A percentile compares a stretch with the other conserved stretches of the same genome.
Conservation (phyloP, 1,140 invertebrate genomes). For the Brachionus calyciflorus region DNA sequence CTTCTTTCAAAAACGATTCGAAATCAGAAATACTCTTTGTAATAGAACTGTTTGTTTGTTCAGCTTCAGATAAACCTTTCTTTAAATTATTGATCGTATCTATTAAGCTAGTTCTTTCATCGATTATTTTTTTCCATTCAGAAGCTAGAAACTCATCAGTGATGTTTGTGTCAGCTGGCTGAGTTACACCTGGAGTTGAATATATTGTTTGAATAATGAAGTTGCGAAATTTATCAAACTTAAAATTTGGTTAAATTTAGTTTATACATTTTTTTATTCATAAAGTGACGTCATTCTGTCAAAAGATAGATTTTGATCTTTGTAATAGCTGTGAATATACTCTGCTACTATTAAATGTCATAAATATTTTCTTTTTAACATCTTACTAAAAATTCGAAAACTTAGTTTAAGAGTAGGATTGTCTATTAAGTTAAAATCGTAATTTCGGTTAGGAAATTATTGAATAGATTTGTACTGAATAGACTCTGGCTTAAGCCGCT, state of each 20-base stretch:
- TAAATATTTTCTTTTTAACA: too few species aligned
- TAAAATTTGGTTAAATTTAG: constrained; percentile 46
- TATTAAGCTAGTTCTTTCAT: constrained; percentile 49
- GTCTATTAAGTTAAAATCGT: too few species aligned
- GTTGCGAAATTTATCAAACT: constrained; percentile 56
- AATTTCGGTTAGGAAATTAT: too few species aligned
- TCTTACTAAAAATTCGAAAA: too few species aligned
- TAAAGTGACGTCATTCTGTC: too few species aligned
- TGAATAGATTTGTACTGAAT: too few species aligned
- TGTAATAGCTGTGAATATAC: too few species aligned
- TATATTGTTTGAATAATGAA: constrained; percentile 56
- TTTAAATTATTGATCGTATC: constrained; percentile 1
- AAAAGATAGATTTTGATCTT: too few species aligned
- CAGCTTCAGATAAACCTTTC: not conserved
- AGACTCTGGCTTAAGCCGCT: too few species aligned
- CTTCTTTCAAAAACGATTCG: not conserved
- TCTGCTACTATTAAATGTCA: too few species aligned
- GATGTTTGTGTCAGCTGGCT: constrained; percentile 53
- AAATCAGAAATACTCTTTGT: not conserved
- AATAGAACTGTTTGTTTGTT: not conserved
- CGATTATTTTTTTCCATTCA: constrained; percentile 51
- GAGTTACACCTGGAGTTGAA: constrained; percentile 54
- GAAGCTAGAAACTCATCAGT: constrained; percentile 50
- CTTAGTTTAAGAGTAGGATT: too few species aligned
- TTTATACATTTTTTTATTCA: too few species aligned